phyloP scores from a whole-genome alignment of 1,140 invertebrate species.

The Pinna nobilis region DNA sequence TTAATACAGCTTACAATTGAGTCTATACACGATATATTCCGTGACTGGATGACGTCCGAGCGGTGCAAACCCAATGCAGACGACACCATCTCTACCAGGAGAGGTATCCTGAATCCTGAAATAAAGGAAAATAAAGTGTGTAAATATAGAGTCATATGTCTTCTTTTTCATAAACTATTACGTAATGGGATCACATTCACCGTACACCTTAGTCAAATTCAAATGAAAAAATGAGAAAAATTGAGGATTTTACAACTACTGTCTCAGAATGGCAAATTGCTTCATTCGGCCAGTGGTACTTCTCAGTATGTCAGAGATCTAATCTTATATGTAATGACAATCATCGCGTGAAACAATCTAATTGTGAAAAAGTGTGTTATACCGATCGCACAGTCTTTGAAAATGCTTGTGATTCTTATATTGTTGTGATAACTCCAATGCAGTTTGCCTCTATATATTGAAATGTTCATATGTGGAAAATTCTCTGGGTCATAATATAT shows the following conservation, averaged over 20 bases:
- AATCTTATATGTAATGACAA: too few species aligned
- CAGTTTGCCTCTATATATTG: too few species aligned
- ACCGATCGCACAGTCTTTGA: too few species aligned
- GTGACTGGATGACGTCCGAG: slow-evolving; percentile 40
- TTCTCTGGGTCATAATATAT: too few species aligned
- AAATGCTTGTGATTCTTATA: too few species aligned
- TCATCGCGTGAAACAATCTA: too few species aligned
- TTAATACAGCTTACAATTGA: slow-evolving; percentile 58
- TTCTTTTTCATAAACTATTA: neutral
- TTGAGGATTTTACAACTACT: neutral
- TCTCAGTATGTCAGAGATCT: neutral
- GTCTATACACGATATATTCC: slow-evolving; percentile 51
- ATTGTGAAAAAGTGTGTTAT: too few species aligned
- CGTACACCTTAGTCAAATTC: neutral
- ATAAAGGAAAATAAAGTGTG: neutral
- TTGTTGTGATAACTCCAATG: too few species aligned
- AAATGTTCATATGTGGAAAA: too few species aligned
- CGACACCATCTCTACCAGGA: slow-evolving; percentile 36
- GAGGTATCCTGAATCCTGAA: slow-evolving; percentile 23
- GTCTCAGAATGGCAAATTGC: neutral
- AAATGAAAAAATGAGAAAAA: neutral
- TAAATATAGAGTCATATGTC: neutral
- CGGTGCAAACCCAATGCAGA: slow-evolving; percentile 57
- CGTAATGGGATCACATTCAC: neutral
- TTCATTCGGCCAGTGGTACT: neutral